Base-by-base conservation (phyloP, 2,888 invertebrate genomes). In the Sicus ferrugineus region DNA sequence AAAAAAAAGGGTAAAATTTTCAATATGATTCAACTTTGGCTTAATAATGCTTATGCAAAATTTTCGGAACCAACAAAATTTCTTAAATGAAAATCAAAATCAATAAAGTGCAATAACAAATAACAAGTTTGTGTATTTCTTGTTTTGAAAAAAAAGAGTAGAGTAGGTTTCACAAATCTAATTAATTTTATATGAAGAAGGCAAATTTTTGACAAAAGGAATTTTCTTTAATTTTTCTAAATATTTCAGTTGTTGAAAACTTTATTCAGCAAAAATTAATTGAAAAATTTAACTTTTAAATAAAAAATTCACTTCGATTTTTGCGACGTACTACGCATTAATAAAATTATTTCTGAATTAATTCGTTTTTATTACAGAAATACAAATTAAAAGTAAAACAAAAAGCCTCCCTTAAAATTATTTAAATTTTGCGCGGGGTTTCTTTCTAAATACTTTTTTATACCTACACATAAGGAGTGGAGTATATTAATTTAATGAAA, bases 51-150 rank as follows among this genome's bases (percentile, higher is more conserved):
- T 42, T n/a, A 19, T 9, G 46, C 58, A 67, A 67, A 67, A 67
- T 67, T 67, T 59, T 31, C 23, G 34, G 48, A 67, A 67, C 42
- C 30, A 48, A 23, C 34, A 23, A 67, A 67, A 38, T 67, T 48
- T 58, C 23, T 46, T 11, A 48, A 16, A 67, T 59, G 46, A 58
- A 30, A 67, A 34, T 34, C 46, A 59, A 67, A 67, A 59, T 67
- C 48, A 46, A 48, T 59, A 46, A 65, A 59, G 66, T 59, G 59
- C 67, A 59, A 67, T 59, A 67, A 30, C 14, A 52, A 21, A 7
- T 7, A 52, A 52, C 14, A 19, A 52, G 3, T 34, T 34, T 34
- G 14, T 7, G 34, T 11, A n/a, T n/a, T n/a, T n/a, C n/a, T n/a
- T n/a, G n/a, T n/a, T n/a, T n/a, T n/a, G n/a, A n/a, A 38, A 38